phyloP scores from a whole-genome alignment of 1,140 invertebrate species.

The Myzus persicae region DNA sequence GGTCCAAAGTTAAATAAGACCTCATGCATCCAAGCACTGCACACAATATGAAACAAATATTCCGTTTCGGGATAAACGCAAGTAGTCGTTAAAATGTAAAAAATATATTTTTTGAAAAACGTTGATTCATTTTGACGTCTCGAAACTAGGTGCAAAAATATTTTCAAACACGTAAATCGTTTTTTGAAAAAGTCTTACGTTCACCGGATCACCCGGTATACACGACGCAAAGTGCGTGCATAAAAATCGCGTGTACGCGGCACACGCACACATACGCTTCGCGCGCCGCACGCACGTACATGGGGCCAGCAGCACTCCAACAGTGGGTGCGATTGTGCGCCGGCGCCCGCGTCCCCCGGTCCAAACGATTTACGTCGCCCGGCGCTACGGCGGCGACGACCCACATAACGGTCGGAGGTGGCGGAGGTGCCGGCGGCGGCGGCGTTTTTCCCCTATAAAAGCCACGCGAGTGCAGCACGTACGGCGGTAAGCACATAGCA shows the following conservation, averaged over 20 bases:
- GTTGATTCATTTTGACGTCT: too few species aligned
- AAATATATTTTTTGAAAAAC: too few species aligned
- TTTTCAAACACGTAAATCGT: background rate
- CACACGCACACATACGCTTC: background rate
- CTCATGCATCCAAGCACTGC: too few species aligned
- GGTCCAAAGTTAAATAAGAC: too few species aligned
- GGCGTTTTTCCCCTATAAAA: background rate
- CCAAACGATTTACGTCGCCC: background rate
- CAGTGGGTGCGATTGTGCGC: background rate
- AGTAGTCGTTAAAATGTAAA: too few species aligned
- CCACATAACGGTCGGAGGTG: conserved; percentile 21
- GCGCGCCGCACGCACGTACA: background rate
- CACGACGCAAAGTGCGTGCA: background rate
- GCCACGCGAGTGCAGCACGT: conserved; percentile 19
- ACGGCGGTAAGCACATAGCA: conserved; percentile 22
- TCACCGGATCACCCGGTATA: background rate
- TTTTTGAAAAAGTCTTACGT: background rate
- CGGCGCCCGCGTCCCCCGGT: background rate
- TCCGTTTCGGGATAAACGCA: too few species aligned
- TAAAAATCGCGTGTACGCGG: background rate
- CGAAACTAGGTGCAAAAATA: background rate
- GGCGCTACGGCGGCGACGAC: conserved; percentile 6
- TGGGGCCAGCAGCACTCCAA: background rate
- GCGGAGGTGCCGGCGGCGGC: background rate
- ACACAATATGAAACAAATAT: too few species aligned